Base-by-base conservation (phyloP, 2,888 invertebrate species). In the Acanthacorydalis orientalis region DNA sequence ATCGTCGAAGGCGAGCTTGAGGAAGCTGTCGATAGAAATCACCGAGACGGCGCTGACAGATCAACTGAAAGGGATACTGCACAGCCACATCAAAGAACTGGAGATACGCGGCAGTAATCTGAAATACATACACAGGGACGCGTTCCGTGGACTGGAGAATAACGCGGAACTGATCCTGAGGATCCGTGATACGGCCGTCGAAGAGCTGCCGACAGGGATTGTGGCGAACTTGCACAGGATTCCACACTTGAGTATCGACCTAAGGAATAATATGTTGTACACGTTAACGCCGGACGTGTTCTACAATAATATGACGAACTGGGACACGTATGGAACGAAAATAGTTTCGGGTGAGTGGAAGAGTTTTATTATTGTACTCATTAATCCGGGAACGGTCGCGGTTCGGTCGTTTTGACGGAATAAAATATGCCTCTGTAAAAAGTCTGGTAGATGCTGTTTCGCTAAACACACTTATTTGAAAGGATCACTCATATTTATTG, bases 281-380 rank as follows among this genome's bases (percentile, higher is more conserved):
- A 77, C 80, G 50, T 71, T 91, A 53, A 83, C 83, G 61, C 83
- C 88, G 46, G 84, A 86, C 51, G 82, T 85, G 52, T 83, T 91
- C 62, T 89, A 90, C 64, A 83, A 85, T 32, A 89, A 90, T 64
- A 78, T 82, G 54, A 83, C 85, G 23, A 79, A 80, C 56, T 89
- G 89, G 89, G 88, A 88, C 64, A 80, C 82, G 53, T 82, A 86
- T 53, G 89, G 89, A n/a, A 89, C 90, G 4, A 83, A 86, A 60
- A 74, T 87, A 61, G 78, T 90, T 48, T 80, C 83, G 67, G 84
- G 85, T 83, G 65, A 67, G 70, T 55, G 37, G 37, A 2, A 6
- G 2, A 37, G 6, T n/a, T 37, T 37, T n/a, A 4, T 23, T 23
- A 6, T 23, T 23, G 23, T 4, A 23, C 6, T 23, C n/a, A n/a